A percentile compares a stretch with the other conserved stretches of the same genome.
Conservation (phyloP, 1,140 invertebrate species). For the Lasioglossum albipes region DNA sequence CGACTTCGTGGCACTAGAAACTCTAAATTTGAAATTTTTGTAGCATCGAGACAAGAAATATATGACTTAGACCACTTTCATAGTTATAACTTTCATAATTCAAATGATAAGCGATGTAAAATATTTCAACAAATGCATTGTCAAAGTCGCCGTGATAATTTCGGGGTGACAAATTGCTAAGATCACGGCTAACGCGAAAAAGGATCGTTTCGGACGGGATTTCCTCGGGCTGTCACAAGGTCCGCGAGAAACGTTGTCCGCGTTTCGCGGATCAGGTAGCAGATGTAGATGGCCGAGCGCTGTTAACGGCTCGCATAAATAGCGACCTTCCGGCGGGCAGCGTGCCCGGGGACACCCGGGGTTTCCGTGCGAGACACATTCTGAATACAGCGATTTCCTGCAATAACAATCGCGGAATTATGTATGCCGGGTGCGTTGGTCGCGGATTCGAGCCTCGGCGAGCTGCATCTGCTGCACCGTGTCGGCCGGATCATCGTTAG, state of each 20-base stretch:
- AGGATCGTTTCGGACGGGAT: neutral
- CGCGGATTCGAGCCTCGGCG: neutral
- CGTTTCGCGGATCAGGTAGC: slow-evolving; percentile 14
- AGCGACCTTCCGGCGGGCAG: slow-evolving; percentile 29
- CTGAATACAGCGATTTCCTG: slow-evolving; percentile 41
- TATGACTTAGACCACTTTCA: too few relatives aligned
- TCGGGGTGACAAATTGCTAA: too few relatives aligned
- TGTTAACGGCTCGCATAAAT: slow-evolving; percentile 41
- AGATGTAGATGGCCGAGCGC: neutral
- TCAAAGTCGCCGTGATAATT: too few relatives aligned
- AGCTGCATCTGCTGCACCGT: slow-evolving; percentile 18
- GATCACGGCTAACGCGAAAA: too few relatives aligned
- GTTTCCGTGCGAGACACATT: slow-evolving; percentile 39
- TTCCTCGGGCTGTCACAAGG: neutral
- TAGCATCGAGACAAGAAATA: too few relatives aligned
- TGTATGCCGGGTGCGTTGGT: slow-evolving; percentile 29
- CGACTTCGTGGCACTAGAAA: too few relatives aligned
- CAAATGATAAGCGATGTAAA: too few relatives aligned
- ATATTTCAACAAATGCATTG: too few relatives aligned
- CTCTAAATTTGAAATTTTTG: too few relatives aligned
- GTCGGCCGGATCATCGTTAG: slow-evolving; percentile 5
- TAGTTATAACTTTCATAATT: too few relatives aligned
- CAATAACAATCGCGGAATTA: slow-evolving; percentile 44
- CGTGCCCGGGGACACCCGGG: neutral
- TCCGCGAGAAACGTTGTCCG: slow-evolving; percentile 16